Percentiles rank a stretch among this genome's conserved stretches.
These are phyloP conservation scores for Calliscelio sp. DNA, from an alignment of 2,888 invertebrate genomes.

Conservation along the genomic window DNA sequence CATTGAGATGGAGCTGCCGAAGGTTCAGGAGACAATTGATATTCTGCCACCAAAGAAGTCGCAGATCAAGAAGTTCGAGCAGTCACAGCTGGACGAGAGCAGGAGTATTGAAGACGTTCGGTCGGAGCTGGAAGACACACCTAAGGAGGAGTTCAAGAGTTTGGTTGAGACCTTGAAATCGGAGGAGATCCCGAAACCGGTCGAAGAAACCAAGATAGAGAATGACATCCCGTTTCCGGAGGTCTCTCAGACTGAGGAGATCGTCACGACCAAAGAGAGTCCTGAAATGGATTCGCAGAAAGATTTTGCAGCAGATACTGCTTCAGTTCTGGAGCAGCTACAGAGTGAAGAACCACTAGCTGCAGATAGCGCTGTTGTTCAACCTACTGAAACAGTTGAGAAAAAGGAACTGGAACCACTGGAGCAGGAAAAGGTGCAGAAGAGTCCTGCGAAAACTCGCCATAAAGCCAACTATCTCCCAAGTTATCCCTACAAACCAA, in stretches of 20 bases:
- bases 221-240: not conserved
- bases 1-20: not conserved
- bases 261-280: not conserved
- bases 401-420: conserved; percentile 1
- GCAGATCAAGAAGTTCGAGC: conserved; percentile 84
- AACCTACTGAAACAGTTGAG: not conserved
- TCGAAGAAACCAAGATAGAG: not conserved
- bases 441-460: conserved; percentile 68
- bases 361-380: not conserved
- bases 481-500: conserved; percentile 77
- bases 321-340: not conserved
- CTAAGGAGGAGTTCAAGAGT: too few relatives aligned
- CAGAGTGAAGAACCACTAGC: not conserved
- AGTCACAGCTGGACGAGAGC: conserved; percentile 81
- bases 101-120: conserved; percentile 47
- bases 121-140: too few relatives aligned
- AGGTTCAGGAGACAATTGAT: conserved; percentile 71
- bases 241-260: not conserved
- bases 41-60: conserved; percentile 83
- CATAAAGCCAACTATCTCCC: conserved; percentile 78
- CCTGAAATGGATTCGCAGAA: conserved; percentile 3
- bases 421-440: conserved; percentile 35
- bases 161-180: not conserved
- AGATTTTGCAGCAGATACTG: not conserved
- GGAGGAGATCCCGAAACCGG: not conserved